A percentile compares a stretch with the other conserved stretches of the same genome.
Evolutionary conservation across 2,113 vertebrate species (phyloP).

Genomic region (Amphiprion ocellaris): DNA sequence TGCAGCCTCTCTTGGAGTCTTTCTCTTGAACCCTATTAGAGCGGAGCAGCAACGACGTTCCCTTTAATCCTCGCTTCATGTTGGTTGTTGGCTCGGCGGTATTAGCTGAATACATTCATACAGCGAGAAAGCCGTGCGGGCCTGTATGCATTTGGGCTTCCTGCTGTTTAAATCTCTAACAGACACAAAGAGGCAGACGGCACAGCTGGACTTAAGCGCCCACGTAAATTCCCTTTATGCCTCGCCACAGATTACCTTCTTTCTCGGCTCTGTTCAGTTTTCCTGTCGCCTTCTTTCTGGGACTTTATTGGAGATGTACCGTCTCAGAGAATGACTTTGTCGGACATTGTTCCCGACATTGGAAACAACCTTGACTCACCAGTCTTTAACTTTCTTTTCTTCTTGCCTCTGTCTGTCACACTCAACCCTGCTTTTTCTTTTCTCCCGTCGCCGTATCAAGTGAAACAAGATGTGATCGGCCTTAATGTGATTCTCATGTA

Average conservation of each 20-base stretch:
- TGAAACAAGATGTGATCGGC: constrained; percentile 46
- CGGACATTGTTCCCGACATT: background rate
- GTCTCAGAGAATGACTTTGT: constrained; percentile 1
- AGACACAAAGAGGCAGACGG: constrained; percentile 48
- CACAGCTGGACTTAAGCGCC: constrained; percentile 62
- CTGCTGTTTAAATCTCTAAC: constrained; percentile 64
- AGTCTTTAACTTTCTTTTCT: background rate
- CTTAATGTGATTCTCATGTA: constrained; percentile 57
- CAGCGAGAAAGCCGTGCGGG: background rate
- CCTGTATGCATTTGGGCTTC: constrained; percentile 33
- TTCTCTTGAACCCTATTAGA: constrained; percentile 61
- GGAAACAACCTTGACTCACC: constrained; percentile 36
- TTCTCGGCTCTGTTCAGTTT: background rate
- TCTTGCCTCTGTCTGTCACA: background rate
- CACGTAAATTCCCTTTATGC: constrained; percentile 55
- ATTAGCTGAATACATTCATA: constrained; percentile 17
- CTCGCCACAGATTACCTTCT: constrained; percentile 47
- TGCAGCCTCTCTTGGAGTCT: constrained; percentile 25
- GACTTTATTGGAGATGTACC: constrained; percentile 9
- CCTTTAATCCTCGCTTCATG: constrained; percentile 31
- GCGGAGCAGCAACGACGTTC: constrained; percentile 14
- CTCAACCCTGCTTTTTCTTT: background rate
- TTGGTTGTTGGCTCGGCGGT: constrained; percentile 8
- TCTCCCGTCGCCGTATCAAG: constrained; percentile 19
- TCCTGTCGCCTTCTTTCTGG: background rate